These are phyloP conservation scores for Chiloscyllium punctatum DNA, from an alignment of 2,797 vertebrate genomes.

Conservation along the genomic window DNA sequence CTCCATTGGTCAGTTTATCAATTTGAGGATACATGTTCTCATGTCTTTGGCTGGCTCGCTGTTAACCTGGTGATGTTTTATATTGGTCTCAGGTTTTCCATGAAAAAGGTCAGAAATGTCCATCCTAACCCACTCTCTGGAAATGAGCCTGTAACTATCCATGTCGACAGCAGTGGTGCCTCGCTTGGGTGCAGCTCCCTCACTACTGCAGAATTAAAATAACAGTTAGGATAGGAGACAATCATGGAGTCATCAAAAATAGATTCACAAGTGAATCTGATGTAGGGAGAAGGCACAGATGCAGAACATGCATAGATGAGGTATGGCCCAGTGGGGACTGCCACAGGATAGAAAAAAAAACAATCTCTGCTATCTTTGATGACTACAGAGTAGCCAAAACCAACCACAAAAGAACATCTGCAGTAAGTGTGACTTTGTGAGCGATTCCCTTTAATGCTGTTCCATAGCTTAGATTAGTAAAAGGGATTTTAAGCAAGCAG, in stretches of 20 bases:
- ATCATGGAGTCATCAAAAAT: neutral
- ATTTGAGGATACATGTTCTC: neutral
- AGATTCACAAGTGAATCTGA: neutral
- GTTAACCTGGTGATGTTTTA: neutral
- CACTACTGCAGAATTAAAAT: neutral
- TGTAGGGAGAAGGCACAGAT: slow-evolving; percentile 29
- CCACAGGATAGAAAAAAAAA: neutral
- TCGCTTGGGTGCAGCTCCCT: neutral
- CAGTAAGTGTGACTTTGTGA: slow-evolving; percentile 44
- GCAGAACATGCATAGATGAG: slow-evolving; percentile 29
- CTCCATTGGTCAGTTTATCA: neutral
- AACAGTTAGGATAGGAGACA: neutral
- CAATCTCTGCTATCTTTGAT: neutral
- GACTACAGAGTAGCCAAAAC: neutral
- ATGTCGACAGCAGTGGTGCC: neutral
- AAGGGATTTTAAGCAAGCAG: slow-evolving; percentile 45
- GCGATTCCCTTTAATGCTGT: slow-evolving; percentile 54
- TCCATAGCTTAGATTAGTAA: slow-evolving; percentile 50
- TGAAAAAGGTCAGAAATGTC: neutral
- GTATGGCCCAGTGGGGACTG: neutral
- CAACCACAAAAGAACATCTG: neutral
- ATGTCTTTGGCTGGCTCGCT: neutral
- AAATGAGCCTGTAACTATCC: neutral
- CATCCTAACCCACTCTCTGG: neutral
- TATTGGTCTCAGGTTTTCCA: neutral